A percentile compares a stretch with the other conserved stretches of the same genome.
Evolutionary conservation across 2,113 vertebrate genomes (phyloP).

Genomic region (Thunnus maccoyii): DNA sequence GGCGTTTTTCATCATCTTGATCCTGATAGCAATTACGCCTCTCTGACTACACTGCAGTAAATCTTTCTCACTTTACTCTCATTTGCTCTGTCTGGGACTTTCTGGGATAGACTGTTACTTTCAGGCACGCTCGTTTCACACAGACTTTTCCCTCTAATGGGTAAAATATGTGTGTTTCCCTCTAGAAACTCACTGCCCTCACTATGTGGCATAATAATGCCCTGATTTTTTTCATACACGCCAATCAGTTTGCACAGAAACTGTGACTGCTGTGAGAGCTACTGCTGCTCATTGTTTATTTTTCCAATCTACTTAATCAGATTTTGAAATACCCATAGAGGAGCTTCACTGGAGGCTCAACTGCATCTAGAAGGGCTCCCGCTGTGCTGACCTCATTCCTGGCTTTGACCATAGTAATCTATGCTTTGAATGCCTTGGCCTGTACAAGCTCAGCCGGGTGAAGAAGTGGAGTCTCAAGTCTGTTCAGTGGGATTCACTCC

Average conservation of each 20-base stretch:
- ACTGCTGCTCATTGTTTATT: constrained; percentile 59
- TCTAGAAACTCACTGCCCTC: constrained; percentile 42
- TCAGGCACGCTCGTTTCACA: constrained; percentile 16
- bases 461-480: constrained; percentile 60
- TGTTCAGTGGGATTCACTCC: constrained; percentile 63
- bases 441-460: constrained; percentile 53
- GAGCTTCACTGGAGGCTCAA: constrained; percentile 55
- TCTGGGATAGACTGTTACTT: constrained; percentile 40
- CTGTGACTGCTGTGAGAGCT: constrained; percentile 37
- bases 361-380: constrained; percentile 70
- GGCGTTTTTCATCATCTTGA: constrained; percentile 34
- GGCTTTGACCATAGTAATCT: constrained; percentile 75
- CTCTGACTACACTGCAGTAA: constrained; percentile 24
- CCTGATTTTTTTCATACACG: constrained; percentile 47
- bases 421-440: constrained; percentile 69
- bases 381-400: constrained; percentile 79
- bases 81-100: constrained; percentile 14
- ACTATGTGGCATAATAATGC: constrained; percentile 32
- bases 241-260: constrained; percentile 46
- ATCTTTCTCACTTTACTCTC: constrained; percentile 42
- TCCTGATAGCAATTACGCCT: constrained; percentile 20
- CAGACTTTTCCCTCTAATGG: constrained; percentile 40
- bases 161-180: constrained; percentile 42
- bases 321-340: constrained; percentile 64
- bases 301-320: constrained; percentile 67